A percentile compares a stretch with the other conserved stretches of the same genome.
phyloP scores from a whole-genome alignment of 2,888 invertebrate species.

The Lepeophtheirus nordmannii region DNA sequence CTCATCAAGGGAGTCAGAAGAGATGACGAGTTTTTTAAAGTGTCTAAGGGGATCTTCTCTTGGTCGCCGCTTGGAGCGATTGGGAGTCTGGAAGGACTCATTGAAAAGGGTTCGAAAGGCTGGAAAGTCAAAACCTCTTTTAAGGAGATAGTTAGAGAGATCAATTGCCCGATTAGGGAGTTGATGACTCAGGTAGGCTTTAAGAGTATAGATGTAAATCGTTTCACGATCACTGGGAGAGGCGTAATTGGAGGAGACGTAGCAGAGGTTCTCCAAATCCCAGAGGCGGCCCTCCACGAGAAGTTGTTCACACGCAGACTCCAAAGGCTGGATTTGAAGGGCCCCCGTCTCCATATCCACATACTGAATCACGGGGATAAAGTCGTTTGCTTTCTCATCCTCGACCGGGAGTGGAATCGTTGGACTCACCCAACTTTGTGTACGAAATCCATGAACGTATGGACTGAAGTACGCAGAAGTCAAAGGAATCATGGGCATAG shows the following conservation, averaged over 20 bases:
- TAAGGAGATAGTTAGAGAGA: slow-evolving; percentile 1
- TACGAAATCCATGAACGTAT: no score
- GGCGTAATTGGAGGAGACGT: slow-evolving; percentile 54
- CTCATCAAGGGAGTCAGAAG: slow-evolving; percentile 2
- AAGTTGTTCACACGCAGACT: slow-evolving; percentile 44
- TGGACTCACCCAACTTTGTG: background rate
- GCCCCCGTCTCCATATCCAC: background rate
- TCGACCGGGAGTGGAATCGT: background rate
- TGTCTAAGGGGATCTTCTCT: slow-evolving; percentile 10
- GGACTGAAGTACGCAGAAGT: background rate
- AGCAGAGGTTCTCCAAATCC: slow-evolving; percentile 56
- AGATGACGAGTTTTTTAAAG: slow-evolving; percentile 10
- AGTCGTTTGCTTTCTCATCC: background rate
- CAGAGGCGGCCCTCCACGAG: slow-evolving; percentile 46
- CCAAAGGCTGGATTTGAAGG: slow-evolving; percentile 41
- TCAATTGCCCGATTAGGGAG: slow-evolving; percentile 5
- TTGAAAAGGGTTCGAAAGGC: background rate
- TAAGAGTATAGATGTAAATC: slow-evolving; percentile 56
- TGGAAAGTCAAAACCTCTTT: background rate
- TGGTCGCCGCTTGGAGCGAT: background rate
- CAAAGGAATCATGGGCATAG: background rate
- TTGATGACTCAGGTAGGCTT: slow-evolving; percentile 43
- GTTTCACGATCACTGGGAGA: slow-evolving; percentile 56
- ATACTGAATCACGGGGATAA: slow-evolving; percentile 11
- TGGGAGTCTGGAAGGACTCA: background rate